Conservation (phyloP, 2,113 vertebrate genomes). For the Fulmarus glacialis region DNA sequence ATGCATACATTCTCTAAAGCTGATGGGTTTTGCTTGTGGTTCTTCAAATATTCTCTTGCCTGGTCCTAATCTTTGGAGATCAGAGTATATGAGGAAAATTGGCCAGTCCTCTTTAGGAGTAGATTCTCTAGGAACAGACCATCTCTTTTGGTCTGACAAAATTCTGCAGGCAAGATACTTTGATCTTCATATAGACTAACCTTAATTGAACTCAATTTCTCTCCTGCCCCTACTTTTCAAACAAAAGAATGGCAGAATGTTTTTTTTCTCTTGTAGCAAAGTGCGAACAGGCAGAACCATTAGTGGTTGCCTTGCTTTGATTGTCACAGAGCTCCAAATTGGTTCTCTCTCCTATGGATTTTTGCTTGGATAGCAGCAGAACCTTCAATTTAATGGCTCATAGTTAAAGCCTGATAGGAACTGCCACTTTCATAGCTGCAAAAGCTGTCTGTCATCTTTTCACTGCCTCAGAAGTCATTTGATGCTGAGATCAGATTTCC, state of each 20-base stretch:
- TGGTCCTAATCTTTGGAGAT: neutral
- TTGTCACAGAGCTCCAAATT: neutral
- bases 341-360: neutral
- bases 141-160: neutral
- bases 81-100: neutral
- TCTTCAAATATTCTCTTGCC: neutral
- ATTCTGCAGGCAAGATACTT: neutral
- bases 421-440: neutral
- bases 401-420: neutral
- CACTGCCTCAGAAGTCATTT: neutral
- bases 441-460: slow-evolving; percentile 32
- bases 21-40: neutral
- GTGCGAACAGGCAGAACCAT: neutral
- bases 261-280: neutral
- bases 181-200: neutral
- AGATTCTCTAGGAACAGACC: neutral
- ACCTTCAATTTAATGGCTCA: slow-evolving; percentile 19
- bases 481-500: slow-evolving; percentile 5
- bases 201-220: neutral
- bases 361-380: slow-evolving; percentile 20
- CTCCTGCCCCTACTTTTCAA: neutral
- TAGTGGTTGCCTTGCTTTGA: slow-evolving; percentile 11
- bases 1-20: neutral
- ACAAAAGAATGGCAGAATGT: neutral
- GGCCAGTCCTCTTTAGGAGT: neutral